Base-by-base conservation (phyloP, 1,140 invertebrate genomes). In the Sminthurides bifidus region DNA sequence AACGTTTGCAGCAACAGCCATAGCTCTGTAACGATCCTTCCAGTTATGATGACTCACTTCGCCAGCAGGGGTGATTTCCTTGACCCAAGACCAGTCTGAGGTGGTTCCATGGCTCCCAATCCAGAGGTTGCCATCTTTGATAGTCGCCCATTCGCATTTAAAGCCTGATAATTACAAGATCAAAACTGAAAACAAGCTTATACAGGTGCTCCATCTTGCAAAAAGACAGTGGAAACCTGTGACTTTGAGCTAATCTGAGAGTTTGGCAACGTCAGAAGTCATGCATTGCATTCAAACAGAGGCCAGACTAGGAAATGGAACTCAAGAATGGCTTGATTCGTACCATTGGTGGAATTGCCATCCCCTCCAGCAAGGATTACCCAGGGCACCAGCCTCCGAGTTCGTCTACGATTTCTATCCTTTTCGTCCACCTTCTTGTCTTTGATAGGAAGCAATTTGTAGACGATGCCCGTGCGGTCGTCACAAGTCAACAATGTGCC, bases 81-180 rank as follows among this genome's bases (percentile, higher is more conserved):
- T 98, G 0, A 98, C 77, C 82, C 83, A 98, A 79, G 93, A 89
- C 2, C 93, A 93, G 76, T 97, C 81, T 87, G 88, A 1, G 93
- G 98, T 92, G 92, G 98, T 41, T 19, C 60, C 56, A 40, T 55
- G 45, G 1, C 56, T 92, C 2, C 95, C 95, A 29, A 98, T 80
- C 70, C 89, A 93, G 0, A 99, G 69, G 14, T 82, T 73, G 49
- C 88, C 78, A 72, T 93, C 81, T 73, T 94, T 94, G 0, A 98
- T 83, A 1, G 92, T 85, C 10, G 92, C 90, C 95, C 95, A 99
- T 73, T 99, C 95, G 51, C 86, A 82, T 71, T 98, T 98, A 68
- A 96, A 96, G 23, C 90, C 84, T 82, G 52, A 54, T 60, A 64
- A 55, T 61, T 60, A 21, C 40, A 63, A 17, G 40, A 43, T n/a